These are phyloP conservation scores for Drosophila anomalata DNA, from an alignment of 2,888 invertebrate species.

Conservation along the genomic window DNA sequence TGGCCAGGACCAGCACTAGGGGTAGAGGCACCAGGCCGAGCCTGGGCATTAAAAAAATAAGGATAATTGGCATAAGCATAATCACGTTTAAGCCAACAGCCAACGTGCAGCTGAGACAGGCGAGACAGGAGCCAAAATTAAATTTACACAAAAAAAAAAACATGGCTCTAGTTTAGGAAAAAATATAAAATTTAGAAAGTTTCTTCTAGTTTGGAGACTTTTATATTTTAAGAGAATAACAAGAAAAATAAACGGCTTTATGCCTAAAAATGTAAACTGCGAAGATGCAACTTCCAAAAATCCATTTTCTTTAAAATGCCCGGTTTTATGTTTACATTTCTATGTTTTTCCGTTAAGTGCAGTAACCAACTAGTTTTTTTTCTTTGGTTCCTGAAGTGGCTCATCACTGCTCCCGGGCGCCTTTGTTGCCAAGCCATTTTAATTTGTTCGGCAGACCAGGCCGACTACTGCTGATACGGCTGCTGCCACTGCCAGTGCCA, in stretches of 20 bases:
- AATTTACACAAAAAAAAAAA: conserved; percentile 30
- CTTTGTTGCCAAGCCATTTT: conserved; percentile 69
- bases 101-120: conserved; percentile 63
- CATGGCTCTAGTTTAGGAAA: not conserved
- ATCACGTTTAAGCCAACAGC: conserved; percentile 81
- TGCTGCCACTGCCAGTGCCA: conserved; percentile 27
- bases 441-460: conserved; percentile 65
- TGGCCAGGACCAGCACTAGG: not conserved
- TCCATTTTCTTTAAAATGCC: too few relatives aligned
- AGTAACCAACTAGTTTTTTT: conserved; percentile 49
- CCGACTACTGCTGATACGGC: conserved; percentile 3
- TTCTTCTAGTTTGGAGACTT: too few relatives aligned
- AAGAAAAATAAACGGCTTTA: too few relatives aligned
- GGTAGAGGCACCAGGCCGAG: conserved; percentile 13
- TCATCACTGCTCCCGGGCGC: conserved; percentile 41
- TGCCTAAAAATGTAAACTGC: too few relatives aligned
- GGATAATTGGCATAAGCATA: conserved; percentile 82
- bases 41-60: conserved; percentile 81
- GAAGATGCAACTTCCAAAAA: too few relatives aligned
- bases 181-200: too few relatives aligned
- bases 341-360: conserved; percentile 7
- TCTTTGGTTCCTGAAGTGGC: conserved; percentile 27
- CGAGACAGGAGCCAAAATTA: conserved; percentile 46
- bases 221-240: too few relatives aligned
- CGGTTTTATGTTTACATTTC: too few relatives aligned